Base-by-base conservation (phyloP, 37 sponge, comb jelly and placozoan genomes). In the Cliona cf. orientalis region DNA sequence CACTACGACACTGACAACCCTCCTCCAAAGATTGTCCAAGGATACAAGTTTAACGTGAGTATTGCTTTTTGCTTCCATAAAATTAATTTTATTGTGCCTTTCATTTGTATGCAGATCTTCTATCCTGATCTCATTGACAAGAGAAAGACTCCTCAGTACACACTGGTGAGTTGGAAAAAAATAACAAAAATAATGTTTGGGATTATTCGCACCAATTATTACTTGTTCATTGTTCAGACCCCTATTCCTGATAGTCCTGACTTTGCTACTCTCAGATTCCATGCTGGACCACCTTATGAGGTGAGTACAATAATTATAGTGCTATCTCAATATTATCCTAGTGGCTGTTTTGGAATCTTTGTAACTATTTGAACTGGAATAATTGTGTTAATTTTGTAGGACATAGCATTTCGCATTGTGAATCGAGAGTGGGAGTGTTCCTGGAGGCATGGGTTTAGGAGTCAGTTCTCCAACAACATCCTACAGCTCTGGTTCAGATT, bases 251-350 rank as follows among this genome's bases (percentile, higher is more conserved):
- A 91, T 40, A 81, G 78, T 46, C 70, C 79, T 44, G 97, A 97
- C 32, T 99, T 99, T 87, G 93, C 85, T n/a, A 85, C 88, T 35
- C 85, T 99, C 29, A 64, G 93, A 32, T 97, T 99, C 63, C 91
- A 92, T 71, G 99, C 97, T 68, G 99, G 99, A 19, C 99, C 99
- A 0, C 99, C 99, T n/a, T 99, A 99, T 77, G 99, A 99, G 86
- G 97, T 93, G 71, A 23, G n/a, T 62, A 49, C 55, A 17, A 5
- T 19, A 49, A 49, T 19, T 49, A 19, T 49, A 49, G 14, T 19
- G 53, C 53, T 19, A 14, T 49, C 14, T 49, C 14, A 19, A 19
- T 49, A 9, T 19, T 49, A 19, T 49, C 53, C 9, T 14, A 19
- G 53, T 49, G 53, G 53, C 53, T 49, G 14, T 19, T 49, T 49